Base-by-base conservation (phyloP, 2,888 invertebrate species). In the Aelia acuminata region DNA sequence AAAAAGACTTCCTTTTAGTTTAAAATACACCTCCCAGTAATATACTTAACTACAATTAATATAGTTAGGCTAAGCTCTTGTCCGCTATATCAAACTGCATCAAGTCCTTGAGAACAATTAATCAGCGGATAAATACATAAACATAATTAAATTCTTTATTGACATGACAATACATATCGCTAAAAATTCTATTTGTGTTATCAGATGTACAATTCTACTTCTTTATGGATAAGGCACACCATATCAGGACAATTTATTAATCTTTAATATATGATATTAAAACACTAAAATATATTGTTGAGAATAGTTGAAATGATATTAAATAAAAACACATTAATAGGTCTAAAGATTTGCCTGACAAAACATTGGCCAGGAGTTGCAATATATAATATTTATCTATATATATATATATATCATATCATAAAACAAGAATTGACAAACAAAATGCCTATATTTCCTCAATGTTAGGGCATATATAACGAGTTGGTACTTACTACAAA, bases 161-260 rank as follows among this genome's bases (percentile, higher is more conserved):
- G 85, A 85, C 85, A 85, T 85, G 50, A 88, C 88, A 87, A 88
- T 88, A 88, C 88, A 87, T 88, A 88, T 87, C 87, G 63, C 89
- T 89, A 89, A 88, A 84, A 89, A 87, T 47, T 88, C 89, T 89
- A 89, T 88, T 84, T 87, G 75, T 85, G 87, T 88, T 87, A 88
- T 88, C 88, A 88, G 89, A 89, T 87, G 80, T 89, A 89, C 89
- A 88, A 85, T 88, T 89, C 90, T 90, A 90, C 89, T 89, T 88
- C 84, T 57, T 88, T 88, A 89, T 89, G 90, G 90, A 90, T 90
- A 90, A 90, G 90, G 90, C 90, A 90, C 90, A 90, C 90, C 90
- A 90, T 90, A 89, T 90, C 90, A 90, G 90, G 90, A 90, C 90
- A 90, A 90, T 89, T 90, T 89, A 84, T 87, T 75, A 43, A 87